Conservation (phyloP, 92 coral and sea anemone genomes). For the Muricea muricata region DNA sequence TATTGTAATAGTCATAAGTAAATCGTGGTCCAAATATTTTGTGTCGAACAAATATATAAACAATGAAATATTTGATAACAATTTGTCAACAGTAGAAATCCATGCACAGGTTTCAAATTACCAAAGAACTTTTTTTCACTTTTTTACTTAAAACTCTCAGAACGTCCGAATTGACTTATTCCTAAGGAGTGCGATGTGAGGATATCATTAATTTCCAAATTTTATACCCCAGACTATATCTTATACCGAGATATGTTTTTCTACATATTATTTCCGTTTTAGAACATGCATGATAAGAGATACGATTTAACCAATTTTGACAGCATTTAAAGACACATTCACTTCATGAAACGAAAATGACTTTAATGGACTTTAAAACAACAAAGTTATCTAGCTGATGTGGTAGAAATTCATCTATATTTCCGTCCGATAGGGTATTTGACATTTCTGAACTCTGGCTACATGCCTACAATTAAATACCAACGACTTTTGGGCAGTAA, state of each 20-base stretch:
- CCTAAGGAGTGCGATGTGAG: neutral
- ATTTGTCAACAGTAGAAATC: neutral
- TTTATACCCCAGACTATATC: neutral
- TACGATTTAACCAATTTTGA: neutral
- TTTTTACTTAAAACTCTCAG: neutral
- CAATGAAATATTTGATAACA: constrained; percentile 21
- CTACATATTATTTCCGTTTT: neutral
- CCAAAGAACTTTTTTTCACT: neutral
- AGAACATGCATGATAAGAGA: neutral
- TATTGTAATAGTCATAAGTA: neutral
- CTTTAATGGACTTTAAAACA: neutral
- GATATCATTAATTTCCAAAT: neutral
- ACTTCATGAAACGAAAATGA: neutral
- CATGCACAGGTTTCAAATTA: neutral
- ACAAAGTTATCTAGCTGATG: neutral
- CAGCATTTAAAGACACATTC: neutral
- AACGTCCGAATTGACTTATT: neutral
- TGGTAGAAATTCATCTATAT: neutral
- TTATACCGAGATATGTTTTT: neutral
- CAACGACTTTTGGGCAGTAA: too few species aligned
- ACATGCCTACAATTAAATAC: too few species aligned
- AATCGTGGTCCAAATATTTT: neutral
- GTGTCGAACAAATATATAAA: neutral
- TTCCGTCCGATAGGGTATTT: neutral
- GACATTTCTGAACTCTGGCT: neutral